These are phyloP conservation scores for Epizoanthus scotinus DNA, from an alignment of 92 coral and sea anemone genomes.

Conservation along the genomic window DNA sequence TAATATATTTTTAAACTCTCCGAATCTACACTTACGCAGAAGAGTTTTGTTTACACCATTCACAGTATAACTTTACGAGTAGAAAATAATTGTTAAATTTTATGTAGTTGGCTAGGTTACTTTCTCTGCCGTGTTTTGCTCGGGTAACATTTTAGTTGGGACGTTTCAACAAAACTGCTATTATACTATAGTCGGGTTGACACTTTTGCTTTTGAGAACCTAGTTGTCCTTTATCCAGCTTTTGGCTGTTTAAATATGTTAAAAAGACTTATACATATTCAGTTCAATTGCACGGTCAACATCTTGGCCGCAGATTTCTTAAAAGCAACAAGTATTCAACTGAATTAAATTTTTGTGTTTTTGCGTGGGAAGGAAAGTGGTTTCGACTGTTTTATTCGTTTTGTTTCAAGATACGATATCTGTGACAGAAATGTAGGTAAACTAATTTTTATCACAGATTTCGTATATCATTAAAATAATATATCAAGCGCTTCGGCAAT, in stretches of 20 bases:
- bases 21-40: background rate
- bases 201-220: no score
- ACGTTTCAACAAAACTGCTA: background rate
- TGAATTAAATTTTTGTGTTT: background rate
- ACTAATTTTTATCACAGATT: background rate
- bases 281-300: background rate
- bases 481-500: background rate
- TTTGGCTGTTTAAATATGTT: no score
- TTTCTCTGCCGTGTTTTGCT: background rate
- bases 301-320: conserved; percentile 10
- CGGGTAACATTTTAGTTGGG: background rate
- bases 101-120: background rate
- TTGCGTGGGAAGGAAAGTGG: conserved; percentile 7
- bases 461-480: background rate
- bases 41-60: background rate
- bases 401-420: conserved; percentile 20
- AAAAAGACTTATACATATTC: background rate
- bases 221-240: no score
- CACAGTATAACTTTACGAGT: background rate
- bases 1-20: background rate
- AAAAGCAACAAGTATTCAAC: conserved; percentile 7
- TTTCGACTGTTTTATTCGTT: background rate
- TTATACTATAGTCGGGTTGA: background rate
- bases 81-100: background rate
- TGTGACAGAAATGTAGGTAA: conserved; percentile 15